These are phyloP conservation scores for Eucidaris tribuloides DNA, from an alignment of 35 echinoderm and acorn worm species.

Conservation along the genomic window DNA sequence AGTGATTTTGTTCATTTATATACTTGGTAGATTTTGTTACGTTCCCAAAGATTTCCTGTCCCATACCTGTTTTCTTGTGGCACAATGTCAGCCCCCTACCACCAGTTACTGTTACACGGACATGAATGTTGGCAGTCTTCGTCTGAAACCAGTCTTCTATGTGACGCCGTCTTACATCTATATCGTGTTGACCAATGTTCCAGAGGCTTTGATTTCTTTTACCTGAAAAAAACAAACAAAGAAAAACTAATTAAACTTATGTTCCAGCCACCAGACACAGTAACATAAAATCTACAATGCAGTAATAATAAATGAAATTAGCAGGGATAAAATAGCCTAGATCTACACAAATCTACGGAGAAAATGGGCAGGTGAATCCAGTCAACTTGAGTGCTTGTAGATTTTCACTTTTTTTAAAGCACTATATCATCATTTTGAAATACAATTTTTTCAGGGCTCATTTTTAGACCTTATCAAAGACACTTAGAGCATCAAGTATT, in stretches of 20 bases:
- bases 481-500: too few relatives aligned
- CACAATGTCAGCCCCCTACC: conserved; percentile 1
- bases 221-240: neutral
- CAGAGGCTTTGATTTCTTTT: conserved; percentile 27
- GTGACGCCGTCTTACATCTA: conserved; percentile 27
- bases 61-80: conserved; percentile 48
- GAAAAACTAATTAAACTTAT: neutral
- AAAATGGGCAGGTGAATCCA: too few relatives aligned
- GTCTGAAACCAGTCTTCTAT: conserved; percentile 32
- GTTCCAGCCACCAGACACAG: neutral
- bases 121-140: conserved; percentile 6
- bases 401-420: too few relatives aligned
- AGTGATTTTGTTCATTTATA: too few relatives aligned
- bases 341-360: too few relatives aligned
- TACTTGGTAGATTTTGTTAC: too few relatives aligned
- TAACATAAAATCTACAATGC: neutral
- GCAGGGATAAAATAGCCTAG: neutral
- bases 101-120: conserved; percentile 21
- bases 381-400: too few relatives aligned
- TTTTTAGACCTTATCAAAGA: too few relatives aligned
- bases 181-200: conserved; percentile 46
- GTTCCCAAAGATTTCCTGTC: too few relatives aligned
- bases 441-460: too few relatives aligned
- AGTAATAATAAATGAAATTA: neutral
- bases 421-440: too few relatives aligned